Percentiles rank a stretch among this genome's conserved stretches.
Evolutionary conservation across 1,140 invertebrate species (phyloP).

Genomic region (Oedothorax gibbosus): DNA sequence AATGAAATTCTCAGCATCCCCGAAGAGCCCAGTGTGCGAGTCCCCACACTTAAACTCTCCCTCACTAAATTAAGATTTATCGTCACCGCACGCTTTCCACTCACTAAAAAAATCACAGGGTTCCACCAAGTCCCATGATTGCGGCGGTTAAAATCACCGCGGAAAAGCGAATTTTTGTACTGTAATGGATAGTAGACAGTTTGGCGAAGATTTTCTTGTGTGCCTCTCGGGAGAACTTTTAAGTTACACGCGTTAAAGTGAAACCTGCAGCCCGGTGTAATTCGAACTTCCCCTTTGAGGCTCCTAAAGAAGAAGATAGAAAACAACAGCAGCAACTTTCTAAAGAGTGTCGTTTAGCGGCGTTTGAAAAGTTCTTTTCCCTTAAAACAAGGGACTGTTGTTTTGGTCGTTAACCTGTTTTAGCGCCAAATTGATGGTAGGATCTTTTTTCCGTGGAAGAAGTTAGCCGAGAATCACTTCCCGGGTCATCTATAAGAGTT

Average conservation of each 20-base stretch:
- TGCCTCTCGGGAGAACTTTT: constrained; percentile 38
- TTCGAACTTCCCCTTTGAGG: constrained; percentile 28
- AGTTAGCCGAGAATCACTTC: constrained; percentile 44
- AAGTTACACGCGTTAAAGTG: constrained; percentile 55
- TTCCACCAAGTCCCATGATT: constrained; percentile 26
- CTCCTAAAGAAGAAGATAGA: not conserved
- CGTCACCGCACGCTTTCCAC: constrained; percentile 24
- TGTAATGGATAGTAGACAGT: constrained; percentile 55
- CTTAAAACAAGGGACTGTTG: constrained; percentile 44
- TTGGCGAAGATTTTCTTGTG: constrained; percentile 26
- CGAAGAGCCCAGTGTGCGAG: not conserved
- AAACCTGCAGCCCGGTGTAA: constrained; percentile 46
- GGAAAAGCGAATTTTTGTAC: constrained; percentile 34
- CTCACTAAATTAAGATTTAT: constrained; percentile 58
- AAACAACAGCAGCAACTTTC: constrained; percentile 8
- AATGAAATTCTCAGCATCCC: constrained; percentile 38
- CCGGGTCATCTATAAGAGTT: constrained; percentile 57
- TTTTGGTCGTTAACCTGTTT: constrained; percentile 59
- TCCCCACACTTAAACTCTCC: constrained; percentile 16
- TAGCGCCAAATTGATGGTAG: constrained; percentile 55
- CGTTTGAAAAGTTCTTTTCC: constrained; percentile 44
- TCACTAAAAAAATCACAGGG: constrained; percentile 15
- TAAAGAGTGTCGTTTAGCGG: constrained; percentile 48
- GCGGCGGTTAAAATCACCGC: constrained; percentile 54
- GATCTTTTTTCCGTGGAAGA: constrained; percentile 14